Percentiles rank a stretch among this genome's conserved stretches.
phyloP scores from a whole-genome alignment of 2,888 invertebrate species.

The Ceriagrion tenellum region DNA sequence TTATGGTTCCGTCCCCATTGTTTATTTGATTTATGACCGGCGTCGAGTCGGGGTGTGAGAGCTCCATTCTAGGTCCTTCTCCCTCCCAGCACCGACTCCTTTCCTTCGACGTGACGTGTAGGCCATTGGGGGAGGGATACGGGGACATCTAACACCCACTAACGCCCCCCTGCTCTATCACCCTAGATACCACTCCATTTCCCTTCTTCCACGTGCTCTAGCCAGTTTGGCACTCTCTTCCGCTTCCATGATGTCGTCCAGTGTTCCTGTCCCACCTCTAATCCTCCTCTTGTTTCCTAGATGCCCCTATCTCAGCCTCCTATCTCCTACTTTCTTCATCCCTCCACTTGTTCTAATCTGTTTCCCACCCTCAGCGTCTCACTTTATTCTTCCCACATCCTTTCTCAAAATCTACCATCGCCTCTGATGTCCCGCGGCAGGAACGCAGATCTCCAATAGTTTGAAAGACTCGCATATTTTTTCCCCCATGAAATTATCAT shows the following conservation, averaged over 20 bases:
- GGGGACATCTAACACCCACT: background rate
- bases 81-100: background rate
- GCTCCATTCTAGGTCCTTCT: slow-evolving; percentile 1
- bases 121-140: background rate
- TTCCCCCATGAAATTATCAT: too few relatives aligned
- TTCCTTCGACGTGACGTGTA: background rate
- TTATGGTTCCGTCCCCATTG: slow-evolving; percentile 35
- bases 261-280: background rate
- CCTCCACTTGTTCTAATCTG: too few relatives aligned
- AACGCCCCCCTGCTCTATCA: background rate
- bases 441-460: too few relatives aligned
- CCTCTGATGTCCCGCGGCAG: too few relatives aligned
- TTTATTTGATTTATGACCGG: slow-evolving; percentile 39
- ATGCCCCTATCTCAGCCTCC: too few relatives aligned
- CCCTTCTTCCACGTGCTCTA: background rate
- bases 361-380: too few relatives aligned
- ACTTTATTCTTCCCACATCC: too few relatives aligned
- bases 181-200: background rate
- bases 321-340: too few relatives aligned
- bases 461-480: too few relatives aligned
- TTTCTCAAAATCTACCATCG: too few relatives aligned
- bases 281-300: background rate
- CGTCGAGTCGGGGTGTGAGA: slow-evolving; percentile 4
- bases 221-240: background rate
- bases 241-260: too few relatives aligned